Evolutionary conservation across 2,888 invertebrate genomes (phyloP), one percentile per base, ranked within the genome.

Genomic region (Drosophila infuscata): DNA sequence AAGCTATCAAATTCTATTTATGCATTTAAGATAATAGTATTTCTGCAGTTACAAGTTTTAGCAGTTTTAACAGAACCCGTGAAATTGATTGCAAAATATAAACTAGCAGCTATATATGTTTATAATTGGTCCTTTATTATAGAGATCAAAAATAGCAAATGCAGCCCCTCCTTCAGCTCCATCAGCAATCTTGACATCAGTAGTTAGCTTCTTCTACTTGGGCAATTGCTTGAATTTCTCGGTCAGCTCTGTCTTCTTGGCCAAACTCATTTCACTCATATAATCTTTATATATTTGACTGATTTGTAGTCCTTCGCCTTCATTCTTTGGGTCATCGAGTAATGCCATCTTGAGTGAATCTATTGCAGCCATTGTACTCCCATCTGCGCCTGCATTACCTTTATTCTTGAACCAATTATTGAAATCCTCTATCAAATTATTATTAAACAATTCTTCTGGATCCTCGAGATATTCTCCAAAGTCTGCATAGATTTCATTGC

Each of bases 401-500:
- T 11, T n/a, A 11, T 1, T 17, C 17, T 8, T 38, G 17, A 38
- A 17, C 35, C 35, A 35, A 0, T 17, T 7, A 2, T 0, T 17
- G 38, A 8, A 36, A 36, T 36, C 15, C 3, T 38, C 12, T 0
- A 7, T 2, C 3, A 43, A 20, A 6, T 12, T 3, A 20, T 6
- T 3, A n/a, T 8, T 8, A 0, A 8, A n/a, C n/a, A 8, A 17
- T 12, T 43, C 12, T 20, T 20, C 6, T 20, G 43, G 1, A 43
- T 20, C 12, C 43, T 11, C 6, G 0, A 20, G n/a, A 43, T 20
- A 9, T 12, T 0, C 1, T 6, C 11, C 6, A n/a, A 11, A 3
- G 11, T 43, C 5, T 11, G n/a, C 11, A 11, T 6, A 20, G n/a
- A 6, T 0, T 3, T 11, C 1, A 43, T 17, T 1, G 43, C n/a